Evolutionary conservation across 2,797 vertebrate genomes (phyloP), one percentile per base, ranked within the genome.

Genomic region (Pseudochaenichthys georgianus): DNA sequence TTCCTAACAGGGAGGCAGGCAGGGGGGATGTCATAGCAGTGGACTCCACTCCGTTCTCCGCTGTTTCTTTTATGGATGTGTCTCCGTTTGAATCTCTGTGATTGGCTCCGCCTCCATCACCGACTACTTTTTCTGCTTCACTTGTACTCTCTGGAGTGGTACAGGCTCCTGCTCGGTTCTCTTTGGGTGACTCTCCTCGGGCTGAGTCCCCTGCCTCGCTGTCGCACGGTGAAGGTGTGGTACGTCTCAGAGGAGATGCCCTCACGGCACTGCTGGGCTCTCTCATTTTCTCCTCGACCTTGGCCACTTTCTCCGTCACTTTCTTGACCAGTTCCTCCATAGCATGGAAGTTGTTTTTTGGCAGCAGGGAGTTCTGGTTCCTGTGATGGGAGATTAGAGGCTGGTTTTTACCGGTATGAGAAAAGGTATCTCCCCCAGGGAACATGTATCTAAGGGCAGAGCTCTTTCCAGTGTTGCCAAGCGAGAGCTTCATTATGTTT

Each of bases 251-350:
- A 0, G 97, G 97, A 0, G 97, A 99, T 13, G 93, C 90, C 78
- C 96, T 96, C 51, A 93, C 93, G 50, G 57, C n/a, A 47, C 62
- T 58, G 23, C 50, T 94, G 0, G 97, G 96, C 60, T 99, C 97
- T 81, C 97, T 97, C 95, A 97, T 95, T 84, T 98, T 99, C 86
- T 99, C 98, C 85, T 99, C 98, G 5, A 97, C 97, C 88, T 97
- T 99, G 79, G 96, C 95, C 41, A 99, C 98, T 88, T 99, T 99
- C 93, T 99, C 98, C 0, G 97, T 98, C 87, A 99, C 98, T 74
- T 99, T 99, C 84, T 98, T 99, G 12, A 99, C 98, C 67, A 99
- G 89, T 66, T 99, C 98, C 80, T 99, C 98, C 98, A 99, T 99
- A 64, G 98, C 98, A 0, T 99, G 97, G 57, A 99, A 99, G 82